phyloP scores from a whole-genome alignment of 2,888 invertebrate species.

The Cephus pygmeus region DNA sequence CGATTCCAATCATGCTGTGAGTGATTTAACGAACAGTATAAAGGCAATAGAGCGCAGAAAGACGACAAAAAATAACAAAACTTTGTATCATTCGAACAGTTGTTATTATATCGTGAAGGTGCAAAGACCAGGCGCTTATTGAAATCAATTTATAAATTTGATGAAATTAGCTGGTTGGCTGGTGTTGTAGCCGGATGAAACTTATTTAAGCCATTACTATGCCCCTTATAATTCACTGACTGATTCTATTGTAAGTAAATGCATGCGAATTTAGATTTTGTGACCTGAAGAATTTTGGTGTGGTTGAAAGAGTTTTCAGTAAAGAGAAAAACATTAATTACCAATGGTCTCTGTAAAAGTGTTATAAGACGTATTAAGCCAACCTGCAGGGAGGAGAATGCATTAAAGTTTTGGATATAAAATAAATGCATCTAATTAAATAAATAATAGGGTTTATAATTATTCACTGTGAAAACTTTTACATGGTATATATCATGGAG shows the following conservation, averaged over 20 bases:
- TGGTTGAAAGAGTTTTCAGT: neutral
- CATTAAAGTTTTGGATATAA: neutral
- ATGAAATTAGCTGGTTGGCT: conserved; percentile 14
- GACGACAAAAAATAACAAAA: neutral
- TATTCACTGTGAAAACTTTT: neutral
- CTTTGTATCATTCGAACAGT: neutral
- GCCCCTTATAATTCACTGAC: neutral
- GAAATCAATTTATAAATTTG: conserved; percentile 34
- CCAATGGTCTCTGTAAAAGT: conserved; percentile 31
- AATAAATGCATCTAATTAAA: neutral
- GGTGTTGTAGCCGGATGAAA: conserved; percentile 1
- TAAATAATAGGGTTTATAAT: neutral
- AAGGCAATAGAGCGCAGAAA: neutral
- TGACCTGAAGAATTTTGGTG: neutral
- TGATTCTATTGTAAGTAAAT: neutral
- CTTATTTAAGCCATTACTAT: neutral
- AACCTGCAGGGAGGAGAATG: conserved; percentile 22
- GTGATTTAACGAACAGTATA: neutral
- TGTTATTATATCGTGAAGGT: neutral
- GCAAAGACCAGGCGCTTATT: conserved; percentile 26
- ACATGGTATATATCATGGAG: neutral
- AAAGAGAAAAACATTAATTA: conserved; percentile 33
- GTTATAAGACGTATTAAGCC: conserved; percentile 27
- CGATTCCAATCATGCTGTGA: neutral
- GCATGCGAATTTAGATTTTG: neutral